These are phyloP conservation scores for Euleptes europaea DNA, from an alignment of 2,113 vertebrate genomes.

Conservation along the genomic window DNA sequence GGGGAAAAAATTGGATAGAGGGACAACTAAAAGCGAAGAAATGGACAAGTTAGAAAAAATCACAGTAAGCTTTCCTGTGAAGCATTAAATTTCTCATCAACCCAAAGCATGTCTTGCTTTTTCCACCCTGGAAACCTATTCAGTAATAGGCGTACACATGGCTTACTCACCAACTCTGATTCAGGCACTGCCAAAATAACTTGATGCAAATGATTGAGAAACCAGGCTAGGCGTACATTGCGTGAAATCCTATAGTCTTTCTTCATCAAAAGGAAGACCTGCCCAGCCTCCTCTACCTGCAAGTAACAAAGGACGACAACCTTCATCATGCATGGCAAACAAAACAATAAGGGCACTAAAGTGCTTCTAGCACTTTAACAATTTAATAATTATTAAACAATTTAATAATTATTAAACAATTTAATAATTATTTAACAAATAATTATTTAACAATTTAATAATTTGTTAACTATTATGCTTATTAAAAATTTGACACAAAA, in stretches of 20 bases:
- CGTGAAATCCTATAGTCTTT: conserved; percentile 95
- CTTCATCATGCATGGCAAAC: background rate
- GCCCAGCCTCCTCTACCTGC: conserved; percentile 95
- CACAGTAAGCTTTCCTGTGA: accelerated
- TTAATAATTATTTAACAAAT: too few relatives aligned
- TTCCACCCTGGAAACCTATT: background rate
- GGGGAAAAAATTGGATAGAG: accelerated
- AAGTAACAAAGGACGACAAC: background rate
- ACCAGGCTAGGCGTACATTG: conserved; percentile 96
- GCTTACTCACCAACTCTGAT: conserved; percentile 84
- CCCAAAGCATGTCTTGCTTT: background rate
- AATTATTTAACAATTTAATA: too few relatives aligned
- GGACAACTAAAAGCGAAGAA: accelerated
- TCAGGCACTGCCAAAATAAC: conserved; percentile 84
- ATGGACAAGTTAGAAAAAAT: accelerated
- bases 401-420: too few relatives aligned
- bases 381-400: too few relatives aligned
- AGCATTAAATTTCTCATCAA: background rate
- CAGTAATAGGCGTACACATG: background rate
- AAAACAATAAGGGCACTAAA: background rate
- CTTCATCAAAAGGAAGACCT: conserved; percentile 95
- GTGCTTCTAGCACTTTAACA: too few relatives aligned
- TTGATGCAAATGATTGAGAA: conserved; percentile 91
- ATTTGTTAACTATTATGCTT: background rate
- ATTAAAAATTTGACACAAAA: background rate